A percentile compares a stretch with the other conserved stretches of the same genome.
Conservation (phyloP, 2,888 invertebrate genomes). For the Noctua janthe region DNA sequence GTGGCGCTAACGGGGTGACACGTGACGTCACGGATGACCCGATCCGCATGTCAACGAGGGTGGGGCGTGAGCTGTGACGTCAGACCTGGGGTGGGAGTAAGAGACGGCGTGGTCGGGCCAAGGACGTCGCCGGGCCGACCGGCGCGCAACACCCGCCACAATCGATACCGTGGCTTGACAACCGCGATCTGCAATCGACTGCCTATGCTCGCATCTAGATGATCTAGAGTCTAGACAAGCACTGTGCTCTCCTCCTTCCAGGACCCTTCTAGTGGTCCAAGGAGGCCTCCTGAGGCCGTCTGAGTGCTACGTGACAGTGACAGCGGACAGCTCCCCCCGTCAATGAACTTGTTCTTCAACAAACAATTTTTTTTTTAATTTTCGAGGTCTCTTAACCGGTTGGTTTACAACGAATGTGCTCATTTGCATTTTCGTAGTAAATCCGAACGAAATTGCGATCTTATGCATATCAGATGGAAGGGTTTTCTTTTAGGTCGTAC, state of each 20-base stretch:
- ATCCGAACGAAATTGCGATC: conserved; percentile 34
- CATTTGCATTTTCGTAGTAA: conserved; percentile 52
- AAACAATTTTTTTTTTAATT: conserved; percentile 30
- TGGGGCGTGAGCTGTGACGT: conserved; percentile 85
- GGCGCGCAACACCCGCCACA: conserved; percentile 85
- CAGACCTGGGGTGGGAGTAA: conserved; percentile 75
- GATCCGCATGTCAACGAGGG: conserved; percentile 80
- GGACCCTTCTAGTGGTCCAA: not conserved
- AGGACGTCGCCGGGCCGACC: conserved; percentile 90
- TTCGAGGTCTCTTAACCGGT: conserved; percentile 41
- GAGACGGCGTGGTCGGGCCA: conserved; percentile 86
- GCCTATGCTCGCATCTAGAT: conserved; percentile 52
- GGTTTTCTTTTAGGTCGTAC: conserved; percentile 24
- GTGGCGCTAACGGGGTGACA: conserved; percentile 70
- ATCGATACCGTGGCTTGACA: conserved; percentile 83
- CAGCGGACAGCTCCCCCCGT: not conserved
- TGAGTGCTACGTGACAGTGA: conserved; percentile 19
- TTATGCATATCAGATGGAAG: conserved; percentile 44
- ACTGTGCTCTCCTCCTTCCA: not conserved
- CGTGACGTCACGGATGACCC: conserved; percentile 85
- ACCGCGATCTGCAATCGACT: conserved; percentile 76
- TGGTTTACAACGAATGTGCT: conserved; percentile 23
- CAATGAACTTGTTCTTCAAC: conserved; percentile 37
- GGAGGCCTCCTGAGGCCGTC: not conserved
- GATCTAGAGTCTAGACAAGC: conserved; percentile 29